Conservation (phyloP, 2,797 vertebrate genomes). For the Botia almorhae region DNA sequence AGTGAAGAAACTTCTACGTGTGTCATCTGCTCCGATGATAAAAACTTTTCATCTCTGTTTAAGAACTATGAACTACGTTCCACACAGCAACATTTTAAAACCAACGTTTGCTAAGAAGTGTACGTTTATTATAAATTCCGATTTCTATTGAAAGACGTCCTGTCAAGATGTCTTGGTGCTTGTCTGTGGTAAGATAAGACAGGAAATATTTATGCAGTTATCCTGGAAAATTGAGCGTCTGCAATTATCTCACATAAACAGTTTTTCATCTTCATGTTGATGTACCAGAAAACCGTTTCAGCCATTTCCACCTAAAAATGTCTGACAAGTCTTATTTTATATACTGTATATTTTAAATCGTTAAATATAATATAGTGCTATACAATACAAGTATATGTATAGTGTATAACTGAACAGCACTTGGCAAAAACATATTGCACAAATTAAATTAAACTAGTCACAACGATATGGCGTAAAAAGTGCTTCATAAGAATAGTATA, state of each 20-base stretch:
- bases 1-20: conserved; percentile 62
- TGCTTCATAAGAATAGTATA: no score
- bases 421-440: no score
- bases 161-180: conserved; percentile 66
- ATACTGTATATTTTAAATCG: background rate
- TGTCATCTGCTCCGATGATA: conserved; percentile 62
- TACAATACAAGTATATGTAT: no score
- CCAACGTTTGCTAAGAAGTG: background rate
- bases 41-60: conserved; percentile 43
- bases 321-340: background rate
- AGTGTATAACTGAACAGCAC: no score
- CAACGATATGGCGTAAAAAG: no score
- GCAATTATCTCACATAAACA: conserved; percentile 69
- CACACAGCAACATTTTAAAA: conserved; percentile 11
- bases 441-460: no score
- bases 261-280: conserved; percentile 57
- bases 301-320: background rate
- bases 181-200: conserved; percentile 65
- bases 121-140: conserved; percentile 15
- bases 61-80: background rate
- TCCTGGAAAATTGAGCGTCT: conserved; percentile 61
- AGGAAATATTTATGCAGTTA: conserved; percentile 69
- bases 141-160: conserved; percentile 42
- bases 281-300: conserved; percentile 33
- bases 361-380: background rate